Base-by-base conservation (phyloP, 2,888 invertebrate genomes). In the Nymphalis urticae region DNA sequence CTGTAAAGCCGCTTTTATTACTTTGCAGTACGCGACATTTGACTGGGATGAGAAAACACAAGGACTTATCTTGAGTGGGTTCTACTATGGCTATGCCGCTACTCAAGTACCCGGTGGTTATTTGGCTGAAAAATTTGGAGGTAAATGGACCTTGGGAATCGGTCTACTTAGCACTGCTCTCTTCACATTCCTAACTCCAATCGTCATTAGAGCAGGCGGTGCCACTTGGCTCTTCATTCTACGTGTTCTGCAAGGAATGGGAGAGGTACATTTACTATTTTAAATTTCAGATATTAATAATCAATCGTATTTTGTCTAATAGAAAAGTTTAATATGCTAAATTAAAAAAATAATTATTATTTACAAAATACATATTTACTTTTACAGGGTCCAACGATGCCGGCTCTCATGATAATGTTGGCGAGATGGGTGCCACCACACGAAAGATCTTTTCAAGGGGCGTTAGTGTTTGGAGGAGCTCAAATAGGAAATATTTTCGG, bases 31-130 rank as follows among this genome's bases (percentile, higher is more conserved):
- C 36, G 90, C 88, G 1, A 87, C 85, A 24, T 95, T 94, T 77
- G 93, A 95, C 1, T 97, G 96, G 96, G 93, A 94, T 50, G 94
- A 95, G 77, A 84, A 92, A 70, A 93, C 94, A 0, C 96, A 96
- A 91, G 97, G 97, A 0, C 82, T 96, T 6, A 96, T 97, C 59
- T 88, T 97, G 2, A 95, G 96, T 56, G 95, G 96, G 0, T 97
- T 97, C 82, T 97, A 96, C 87, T 97, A 96, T 91, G 97, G 97
- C 0, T 97, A 97, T 82, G 95, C 97, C 10, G 84, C 97, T 0
- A 97, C 97, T 0, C 97, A 97, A 83, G 89, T 97, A 6, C 97
- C 97, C 0, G 97, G 97, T 24, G 97, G 97, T 50, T 94, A 96
- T 74, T 83, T 97, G 64, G 96, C 97, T 0, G 97, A 97, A 76